A percentile compares a stretch with the other conserved stretches of the same genome.
Evolutionary conservation across 2,797 vertebrate species (phyloP).

Genomic region (Arremon brunneinucha): DNA sequence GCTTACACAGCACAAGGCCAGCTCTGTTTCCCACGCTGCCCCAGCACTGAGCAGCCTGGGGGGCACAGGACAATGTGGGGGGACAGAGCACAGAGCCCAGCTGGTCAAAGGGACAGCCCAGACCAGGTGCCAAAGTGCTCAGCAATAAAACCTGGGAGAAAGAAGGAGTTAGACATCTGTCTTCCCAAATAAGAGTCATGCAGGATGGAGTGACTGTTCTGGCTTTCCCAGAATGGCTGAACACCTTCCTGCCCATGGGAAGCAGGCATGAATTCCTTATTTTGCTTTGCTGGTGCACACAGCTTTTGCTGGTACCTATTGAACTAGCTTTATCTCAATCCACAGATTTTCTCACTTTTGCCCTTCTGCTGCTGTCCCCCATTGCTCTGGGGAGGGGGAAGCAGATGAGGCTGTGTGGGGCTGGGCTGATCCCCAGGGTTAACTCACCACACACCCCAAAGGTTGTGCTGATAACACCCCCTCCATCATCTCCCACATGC

Average conservation of each 20-base stretch:
- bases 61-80: neutral
- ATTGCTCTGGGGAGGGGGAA: neutral
- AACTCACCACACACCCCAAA: neutral
- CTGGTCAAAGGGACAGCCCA: neutral
- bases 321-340: neutral
- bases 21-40: neutral
- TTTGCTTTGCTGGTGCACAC: neutral
- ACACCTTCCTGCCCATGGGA: neutral
- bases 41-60: neutral
- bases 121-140: neutral
- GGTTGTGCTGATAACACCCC: neutral
- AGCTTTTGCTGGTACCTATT: neutral
- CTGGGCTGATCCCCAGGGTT: neutral
- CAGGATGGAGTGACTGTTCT: neutral
- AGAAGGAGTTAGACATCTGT: neutral
- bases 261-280: neutral
- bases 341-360: neutral
- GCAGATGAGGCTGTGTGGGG: neutral
- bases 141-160: neutral
- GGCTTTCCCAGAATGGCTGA: neutral
- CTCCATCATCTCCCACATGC: neutral
- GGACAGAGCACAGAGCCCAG: neutral
- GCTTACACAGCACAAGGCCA: neutral
- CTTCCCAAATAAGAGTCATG: neutral
- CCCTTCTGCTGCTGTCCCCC: neutral